Base-by-base conservation (phyloP, 1,140 invertebrate species). In the Drosophila rhopaloa region DNA sequence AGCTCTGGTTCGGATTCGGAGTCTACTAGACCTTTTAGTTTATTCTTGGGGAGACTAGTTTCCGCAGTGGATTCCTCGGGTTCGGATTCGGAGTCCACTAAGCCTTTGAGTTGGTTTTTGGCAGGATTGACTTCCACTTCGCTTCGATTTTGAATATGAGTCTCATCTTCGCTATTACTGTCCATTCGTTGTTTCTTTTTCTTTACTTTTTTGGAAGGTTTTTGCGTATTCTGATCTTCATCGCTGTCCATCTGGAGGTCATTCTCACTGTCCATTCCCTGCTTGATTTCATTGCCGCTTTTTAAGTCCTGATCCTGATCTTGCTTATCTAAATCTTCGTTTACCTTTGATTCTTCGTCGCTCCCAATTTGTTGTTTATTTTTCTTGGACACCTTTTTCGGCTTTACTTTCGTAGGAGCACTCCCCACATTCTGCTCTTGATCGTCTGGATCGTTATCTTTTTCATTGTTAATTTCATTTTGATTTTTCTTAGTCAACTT, bases 1-100 rank as follows among this genome's bases (percentile, higher is more conserved):
- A 58, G n/a, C 27, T 82, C 79, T 1, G 73, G 55, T 9, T 83
- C 79, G 2, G 89, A 82, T 24, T 91, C 84, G 0, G 90, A 81
- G 47, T 91, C 84, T 1, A 90, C 68, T 10, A 91, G 27, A 1
- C 63, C 58, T 50, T 89, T 85, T 0, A 75, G 59, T 55, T 74
- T 88, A 13, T 43, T 79, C 14, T 51, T 46, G 4, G 40, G 9
- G 3, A 55, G 48, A 66, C 74, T 71, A 4, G 32, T 43, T 47
- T 53, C 40, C 6, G 5, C 40, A 6, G 14, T 16, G 7, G 10
- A 0, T 19, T 44, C 10, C 57, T 76, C 11, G 24, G 29, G 41
- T 46, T 32, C 41, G 5, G 32, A 53, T 11, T 91, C 84, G 0
- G 90, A 84, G 38, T 91, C 84, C 2, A 90, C 72, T n/a, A 91